Percentiles rank a stretch among this genome's conserved stretches.
phyloP scores from a whole-genome alignment of 1,140 invertebrate species.

The Penaeus japonicus region DNA sequence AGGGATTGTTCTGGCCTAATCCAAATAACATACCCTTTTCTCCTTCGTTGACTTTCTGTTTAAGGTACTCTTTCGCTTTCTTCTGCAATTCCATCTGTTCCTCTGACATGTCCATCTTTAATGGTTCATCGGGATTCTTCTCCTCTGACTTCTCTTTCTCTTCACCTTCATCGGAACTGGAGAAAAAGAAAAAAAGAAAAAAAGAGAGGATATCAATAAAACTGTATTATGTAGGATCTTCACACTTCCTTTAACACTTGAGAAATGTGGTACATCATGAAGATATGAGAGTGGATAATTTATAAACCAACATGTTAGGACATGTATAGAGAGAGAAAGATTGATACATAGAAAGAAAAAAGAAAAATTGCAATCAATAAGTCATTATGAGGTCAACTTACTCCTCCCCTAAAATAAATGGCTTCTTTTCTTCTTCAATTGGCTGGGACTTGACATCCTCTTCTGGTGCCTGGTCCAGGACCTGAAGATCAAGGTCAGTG shows the following conservation, averaged over 20 bases:
- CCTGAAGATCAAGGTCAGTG: constrained; percentile 85
- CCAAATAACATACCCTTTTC: constrained; percentile 17
- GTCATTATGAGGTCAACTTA: constrained; percentile 36
- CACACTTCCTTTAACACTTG: too few species aligned
- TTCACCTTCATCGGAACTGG: constrained; percentile 57
- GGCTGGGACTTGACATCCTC: constrained; percentile 49
- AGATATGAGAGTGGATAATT: too few species aligned
- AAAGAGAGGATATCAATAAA: neutral
- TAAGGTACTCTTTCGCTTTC: constrained; percentile 65
- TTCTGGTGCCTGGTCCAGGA: constrained; percentile 61
- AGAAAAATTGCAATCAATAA: too few species aligned
- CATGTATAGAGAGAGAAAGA: neutral
- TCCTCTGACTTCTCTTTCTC: constrained; percentile 54
- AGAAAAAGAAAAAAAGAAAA: neutral
- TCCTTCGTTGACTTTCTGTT: constrained; percentile 61
- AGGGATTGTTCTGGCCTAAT: neutral
- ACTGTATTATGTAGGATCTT: neutral
- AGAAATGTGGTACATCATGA: too few species aligned
- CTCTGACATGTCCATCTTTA: constrained; percentile 63
- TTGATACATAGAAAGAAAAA: neutral
- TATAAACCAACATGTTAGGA: too few species aligned
- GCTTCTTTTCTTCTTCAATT: constrained; percentile 48
- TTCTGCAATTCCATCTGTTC: constrained; percentile 65
- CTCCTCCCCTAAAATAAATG: constrained; percentile 59
- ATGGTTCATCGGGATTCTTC: constrained; percentile 60